Evolutionary conservation across 2,797 vertebrate genomes (phyloP), one percentile per base, ranked within the genome.

Genomic region (Tragopan temminckii): DNA sequence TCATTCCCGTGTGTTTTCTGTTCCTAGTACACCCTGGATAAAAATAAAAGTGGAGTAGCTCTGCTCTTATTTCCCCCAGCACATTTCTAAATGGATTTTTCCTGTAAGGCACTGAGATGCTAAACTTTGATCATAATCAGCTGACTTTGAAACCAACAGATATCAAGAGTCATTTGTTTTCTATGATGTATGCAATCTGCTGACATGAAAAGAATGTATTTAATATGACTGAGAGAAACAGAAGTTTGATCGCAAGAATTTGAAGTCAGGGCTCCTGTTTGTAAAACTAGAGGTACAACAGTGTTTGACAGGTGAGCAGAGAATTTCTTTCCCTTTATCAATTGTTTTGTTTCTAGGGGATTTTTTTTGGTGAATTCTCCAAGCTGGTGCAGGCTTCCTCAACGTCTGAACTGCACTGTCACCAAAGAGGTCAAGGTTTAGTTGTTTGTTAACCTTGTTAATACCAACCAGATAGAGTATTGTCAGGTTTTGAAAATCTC

Each of bases 71-170:
- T 91, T 85, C 52, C 87, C 77, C 64, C 2, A 0, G 75, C 80
- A 17, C 69, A 45, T 43, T 92, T 94, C 45, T 74, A 94, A 72
- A 94, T 92, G 90, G 70, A 50, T 96, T 96, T 96, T 93, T 63
- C 81, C 46, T 86, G 36, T 90, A 91, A 96, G 94, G 74, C 9
- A 2, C 43, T 7, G 70, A 64, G 62, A 87, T 93, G 58, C 40
- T 88, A 87, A 79, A 85, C 50, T 95, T 96, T 97, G 64, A 88
- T 87, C 76, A 43, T 88, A 93, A 89, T 76, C 70, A 89, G 63
- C 91, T 89, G 76, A 91, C 76, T 90, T 91, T 80, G 66, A 95
- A 97, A 87, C 25, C 7, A 0, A 50, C 43, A 91, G 83, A 90
- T 91, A 95, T 50, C 68, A 85, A 96, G 91, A 94, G 36, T 42